Evolutionary conservation across 2,113 vertebrate species (phyloP), one percentile per base, ranked within the genome.

Genomic region (Synchiropus splendidus): DNA sequence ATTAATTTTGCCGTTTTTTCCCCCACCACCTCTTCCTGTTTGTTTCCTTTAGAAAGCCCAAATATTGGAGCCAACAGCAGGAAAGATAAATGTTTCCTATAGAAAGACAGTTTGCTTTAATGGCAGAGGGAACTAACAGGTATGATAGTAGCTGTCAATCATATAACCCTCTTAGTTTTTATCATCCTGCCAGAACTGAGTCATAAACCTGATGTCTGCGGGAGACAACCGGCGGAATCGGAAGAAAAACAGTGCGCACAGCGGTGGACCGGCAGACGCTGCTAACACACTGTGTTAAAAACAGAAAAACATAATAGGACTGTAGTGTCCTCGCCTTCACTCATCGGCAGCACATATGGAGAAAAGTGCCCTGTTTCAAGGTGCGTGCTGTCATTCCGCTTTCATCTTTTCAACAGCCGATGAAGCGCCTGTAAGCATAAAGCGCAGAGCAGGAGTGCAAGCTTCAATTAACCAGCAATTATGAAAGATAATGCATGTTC

Each of bases 91-190:
- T 4, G 21, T 27, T 27, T 27, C 4, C 21, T 27, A 5, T 27
- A 8, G 21, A n/a, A 27, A 8, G 21, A 27, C 21, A 27, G 21
- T 27, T 27, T 27, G 21, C 8, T 27, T 27, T 27, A 27, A 27
- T 27, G 21, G 8, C 21, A 13, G 36, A 38, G 37, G 37, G 18
- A 37, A 37, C 15, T 37, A 37, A 37, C 36, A 37, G 36, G 36
- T 39, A 17, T 39, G 37, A 39, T 39, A 39, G 37, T 17, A 17
- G 37, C 37, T 39, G 37, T 18, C 37, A 39, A 18, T 39, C 37
- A 39, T 1, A 3, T 37, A 16, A 9, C 3, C 6, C 2, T 13
- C 12, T 15, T 12, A 12, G 15, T 39, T 16, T 17, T 39, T 39
- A 39, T 39, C 37, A 11, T 12, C 4, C 37, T 39, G 36, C 36